Evolutionary conservation across 2,888 invertebrate genomes (phyloP).

Genomic region (Rhamnusium bicolor): DNA sequence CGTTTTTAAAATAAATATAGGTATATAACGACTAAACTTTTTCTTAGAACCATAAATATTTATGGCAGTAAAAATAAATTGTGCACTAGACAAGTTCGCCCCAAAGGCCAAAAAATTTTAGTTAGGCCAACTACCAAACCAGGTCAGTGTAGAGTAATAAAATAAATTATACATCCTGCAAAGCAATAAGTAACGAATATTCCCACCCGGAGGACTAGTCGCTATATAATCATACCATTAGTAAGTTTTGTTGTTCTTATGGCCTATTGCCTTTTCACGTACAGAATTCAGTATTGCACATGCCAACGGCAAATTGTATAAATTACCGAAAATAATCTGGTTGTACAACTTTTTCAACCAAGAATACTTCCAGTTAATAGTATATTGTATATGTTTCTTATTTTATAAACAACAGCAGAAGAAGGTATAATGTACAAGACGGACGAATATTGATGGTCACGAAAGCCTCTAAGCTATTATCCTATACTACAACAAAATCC

Average conservation of each 20-base stretch:
- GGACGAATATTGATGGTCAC: conserved; percentile 49
- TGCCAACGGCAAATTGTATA: conserved; percentile 48
- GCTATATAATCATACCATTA: conserved; percentile 30
- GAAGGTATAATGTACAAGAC: conserved; percentile 32
- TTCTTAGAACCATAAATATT: conserved; percentile 29
- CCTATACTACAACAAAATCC: conserved; percentile 30
- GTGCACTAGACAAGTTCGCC: conserved; percentile 1
- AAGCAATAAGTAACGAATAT: conserved; percentile 26
- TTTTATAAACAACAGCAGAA: conserved; percentile 38
- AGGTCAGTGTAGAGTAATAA: conserved; percentile 17
- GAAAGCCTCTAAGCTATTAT: conserved; percentile 47
- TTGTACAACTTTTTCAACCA: conserved; percentile 37
- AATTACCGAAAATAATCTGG: conserved; percentile 52
- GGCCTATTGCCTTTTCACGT: conserved; percentile 20
- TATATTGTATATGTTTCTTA: conserved; percentile 45
- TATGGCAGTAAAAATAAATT: conserved; percentile 19
- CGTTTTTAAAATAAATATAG: too few species aligned
- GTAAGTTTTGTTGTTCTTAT: conserved; percentile 19
- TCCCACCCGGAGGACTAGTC: conserved; percentile 19
- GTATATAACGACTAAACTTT: neutral
- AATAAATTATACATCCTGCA: conserved; percentile 26
- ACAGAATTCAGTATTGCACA: conserved; percentile 50
- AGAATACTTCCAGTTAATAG: conserved; percentile 47
- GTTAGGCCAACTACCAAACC: conserved; percentile 16
- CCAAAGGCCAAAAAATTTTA: conserved; percentile 13